phyloP scores from a whole-genome alignment of 2,797 vertebrate species.

The Eospalax fontanierii region DNA sequence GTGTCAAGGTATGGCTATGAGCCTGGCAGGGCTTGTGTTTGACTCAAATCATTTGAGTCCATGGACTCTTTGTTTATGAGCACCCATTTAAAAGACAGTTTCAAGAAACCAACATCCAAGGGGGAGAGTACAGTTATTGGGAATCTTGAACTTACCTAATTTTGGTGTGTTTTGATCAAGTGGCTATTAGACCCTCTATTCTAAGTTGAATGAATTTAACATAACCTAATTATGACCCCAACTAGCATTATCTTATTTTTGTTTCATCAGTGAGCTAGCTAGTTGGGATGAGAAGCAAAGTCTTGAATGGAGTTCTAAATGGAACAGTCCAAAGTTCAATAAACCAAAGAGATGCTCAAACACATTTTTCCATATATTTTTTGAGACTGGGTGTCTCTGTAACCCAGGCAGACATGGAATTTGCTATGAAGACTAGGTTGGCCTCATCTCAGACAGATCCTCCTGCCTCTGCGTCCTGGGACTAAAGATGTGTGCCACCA shows the following conservation, averaged over 20 bases:
- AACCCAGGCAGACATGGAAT: too few relatives aligned
- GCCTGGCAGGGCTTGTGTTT: background rate
- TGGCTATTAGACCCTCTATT: background rate
- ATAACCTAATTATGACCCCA: background rate
- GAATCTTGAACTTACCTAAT: background rate
- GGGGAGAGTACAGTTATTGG: background rate
- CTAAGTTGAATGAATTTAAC: background rate
- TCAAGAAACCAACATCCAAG: background rate
- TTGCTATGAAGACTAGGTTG: too few relatives aligned
- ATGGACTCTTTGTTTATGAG: constrained; percentile 49
- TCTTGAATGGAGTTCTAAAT: background rate
- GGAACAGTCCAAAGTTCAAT: background rate
- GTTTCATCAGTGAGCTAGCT: background rate
- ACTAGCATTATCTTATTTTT: background rate
- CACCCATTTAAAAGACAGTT: constrained; percentile 9
- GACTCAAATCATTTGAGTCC: constrained; percentile 27
- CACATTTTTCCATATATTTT: too few relatives aligned
- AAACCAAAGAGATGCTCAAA: background rate
- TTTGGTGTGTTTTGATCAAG: background rate
- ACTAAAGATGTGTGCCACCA: too few relatives aligned
- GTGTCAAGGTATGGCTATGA: background rate
- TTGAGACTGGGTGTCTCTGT: too few relatives aligned
- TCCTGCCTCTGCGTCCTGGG: too few relatives aligned
- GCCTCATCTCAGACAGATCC: too few relatives aligned
- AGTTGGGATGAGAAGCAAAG: background rate